Conservation (phyloP, 1,140 invertebrate genomes). For the Cotesia chilonis region DNA sequence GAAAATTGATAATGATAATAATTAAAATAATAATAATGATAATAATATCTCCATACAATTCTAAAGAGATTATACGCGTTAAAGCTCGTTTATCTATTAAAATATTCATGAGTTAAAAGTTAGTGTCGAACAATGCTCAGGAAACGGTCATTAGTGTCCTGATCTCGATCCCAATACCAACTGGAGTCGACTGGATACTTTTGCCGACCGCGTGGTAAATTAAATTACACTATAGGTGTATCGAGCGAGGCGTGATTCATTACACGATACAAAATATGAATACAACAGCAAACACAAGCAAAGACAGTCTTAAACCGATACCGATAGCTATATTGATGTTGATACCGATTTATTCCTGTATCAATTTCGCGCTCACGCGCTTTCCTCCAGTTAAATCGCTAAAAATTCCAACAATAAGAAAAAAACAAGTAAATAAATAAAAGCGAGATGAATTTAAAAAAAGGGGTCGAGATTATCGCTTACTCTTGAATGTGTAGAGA, state of each 20-base stretch:
- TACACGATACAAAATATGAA: not conserved
- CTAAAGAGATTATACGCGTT: not conserved
- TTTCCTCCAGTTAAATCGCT: too few species aligned
- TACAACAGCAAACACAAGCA: not conserved
- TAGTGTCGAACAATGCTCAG: constrained; percentile 13
- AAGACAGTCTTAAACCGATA: not conserved
- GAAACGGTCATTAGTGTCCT: constrained; percentile 15
- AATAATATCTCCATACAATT: too few species aligned
- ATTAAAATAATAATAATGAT: too few species aligned
- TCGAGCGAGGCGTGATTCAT: constrained; percentile 17
- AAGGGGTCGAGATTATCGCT: too few species aligned
- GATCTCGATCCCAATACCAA: not conserved
- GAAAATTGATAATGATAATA: too few species aligned
- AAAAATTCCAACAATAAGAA: too few species aligned
- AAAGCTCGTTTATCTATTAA: constrained; percentile 13
- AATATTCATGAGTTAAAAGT: constrained; percentile 18
- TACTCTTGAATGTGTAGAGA: too few species aligned
- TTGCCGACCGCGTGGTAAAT: constrained; percentile 10
- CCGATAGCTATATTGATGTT: too few species aligned
- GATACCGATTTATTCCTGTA: too few species aligned
- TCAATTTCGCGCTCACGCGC: too few species aligned
- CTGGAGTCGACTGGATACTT: not conserved
- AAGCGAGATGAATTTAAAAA: too few species aligned
- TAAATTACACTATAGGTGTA: constrained; percentile 15
- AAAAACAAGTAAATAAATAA: too few species aligned